A percentile compares a stretch with the other conserved stretches of the same genome.
phyloP scores from a whole-genome alignment of 2,797 vertebrate species.

The Melanotaenia parkinsoni region DNA sequence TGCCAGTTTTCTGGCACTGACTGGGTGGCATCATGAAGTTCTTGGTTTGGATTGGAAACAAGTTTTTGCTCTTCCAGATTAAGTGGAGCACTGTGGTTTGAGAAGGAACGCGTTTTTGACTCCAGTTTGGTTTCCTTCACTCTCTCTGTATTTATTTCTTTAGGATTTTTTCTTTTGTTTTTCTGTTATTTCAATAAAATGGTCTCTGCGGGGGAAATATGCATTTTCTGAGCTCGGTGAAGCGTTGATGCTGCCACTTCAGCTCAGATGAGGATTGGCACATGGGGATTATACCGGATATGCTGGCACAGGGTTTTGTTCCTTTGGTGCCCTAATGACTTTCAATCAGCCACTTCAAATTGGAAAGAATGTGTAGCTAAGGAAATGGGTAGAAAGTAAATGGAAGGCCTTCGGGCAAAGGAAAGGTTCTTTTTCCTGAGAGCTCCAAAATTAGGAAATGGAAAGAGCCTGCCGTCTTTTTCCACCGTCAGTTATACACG shows the following conservation, averaged over 20 bases:
- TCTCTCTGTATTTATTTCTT: background rate
- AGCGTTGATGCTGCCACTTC: background rate
- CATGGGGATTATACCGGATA: background rate
- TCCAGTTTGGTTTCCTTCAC: background rate
- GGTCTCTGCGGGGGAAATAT: background rate
- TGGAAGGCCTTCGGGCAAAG: slow-evolving; percentile 40
- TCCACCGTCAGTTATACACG: slow-evolving; percentile 53
- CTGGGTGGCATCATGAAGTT: background rate
- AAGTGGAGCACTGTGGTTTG: background rate
- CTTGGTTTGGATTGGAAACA: slow-evolving; percentile 3
- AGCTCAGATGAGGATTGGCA: slow-evolving; percentile 7
- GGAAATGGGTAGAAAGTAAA: slow-evolving; percentile 44
- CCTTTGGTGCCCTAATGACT: slow-evolving; percentile 16
- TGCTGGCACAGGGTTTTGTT: slow-evolving; percentile 10
- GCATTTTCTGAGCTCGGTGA: slow-evolving; percentile 2
- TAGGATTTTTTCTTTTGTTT: too few species aligned
- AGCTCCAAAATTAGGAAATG: slow-evolving; percentile 56
- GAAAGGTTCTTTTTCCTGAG: slow-evolving; percentile 37
- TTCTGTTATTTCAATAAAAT: background rate
- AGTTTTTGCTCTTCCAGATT: background rate
- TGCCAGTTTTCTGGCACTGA: background rate
- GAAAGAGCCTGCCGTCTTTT: slow-evolving; percentile 57
- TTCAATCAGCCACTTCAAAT: slow-evolving; percentile 39
- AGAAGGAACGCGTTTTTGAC: background rate
- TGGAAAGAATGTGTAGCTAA: slow-evolving; percentile 53